Conservation (phyloP, 2,888 invertebrate species). For the Protonemura montana region DNA sequence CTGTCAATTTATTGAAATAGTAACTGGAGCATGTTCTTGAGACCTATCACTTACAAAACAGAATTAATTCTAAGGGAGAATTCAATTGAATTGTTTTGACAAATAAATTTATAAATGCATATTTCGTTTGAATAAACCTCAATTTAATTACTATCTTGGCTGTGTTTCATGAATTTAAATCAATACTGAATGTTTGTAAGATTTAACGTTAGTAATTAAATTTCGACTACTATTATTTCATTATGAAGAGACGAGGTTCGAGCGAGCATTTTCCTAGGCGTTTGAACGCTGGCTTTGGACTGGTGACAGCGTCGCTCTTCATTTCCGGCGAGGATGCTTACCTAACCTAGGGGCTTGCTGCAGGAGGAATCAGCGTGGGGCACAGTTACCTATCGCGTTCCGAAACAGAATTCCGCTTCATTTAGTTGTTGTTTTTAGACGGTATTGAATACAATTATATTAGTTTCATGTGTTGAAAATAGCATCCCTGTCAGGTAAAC, state of each 20-base stretch:
- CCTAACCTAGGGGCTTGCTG: neutral
- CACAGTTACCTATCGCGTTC: neutral
- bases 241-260: neutral
- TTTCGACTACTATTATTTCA: neutral
- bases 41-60: conserved; percentile 23
- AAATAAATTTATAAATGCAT: neutral
- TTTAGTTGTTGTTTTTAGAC: neutral
- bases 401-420: neutral
- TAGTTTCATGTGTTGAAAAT: too few relatives aligned
- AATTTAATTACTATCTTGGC: neutral
- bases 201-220: neutral
- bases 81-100: conserved; percentile 13
- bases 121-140: conserved; percentile 15
- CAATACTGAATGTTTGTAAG: conserved; percentile 9
- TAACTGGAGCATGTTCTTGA: conserved; percentile 15
- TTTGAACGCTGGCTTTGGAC: neutral
- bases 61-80: conserved; percentile 14
- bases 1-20: conserved; percentile 26
- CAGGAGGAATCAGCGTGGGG: neutral
- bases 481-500: too few relatives aligned
- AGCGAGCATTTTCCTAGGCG: neutral
- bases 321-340: neutral
- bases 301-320: neutral
- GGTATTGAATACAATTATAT: neutral
- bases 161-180: neutral